Conservation (phyloP, 2,113 vertebrate genomes). For the Marmota monax region DNA sequence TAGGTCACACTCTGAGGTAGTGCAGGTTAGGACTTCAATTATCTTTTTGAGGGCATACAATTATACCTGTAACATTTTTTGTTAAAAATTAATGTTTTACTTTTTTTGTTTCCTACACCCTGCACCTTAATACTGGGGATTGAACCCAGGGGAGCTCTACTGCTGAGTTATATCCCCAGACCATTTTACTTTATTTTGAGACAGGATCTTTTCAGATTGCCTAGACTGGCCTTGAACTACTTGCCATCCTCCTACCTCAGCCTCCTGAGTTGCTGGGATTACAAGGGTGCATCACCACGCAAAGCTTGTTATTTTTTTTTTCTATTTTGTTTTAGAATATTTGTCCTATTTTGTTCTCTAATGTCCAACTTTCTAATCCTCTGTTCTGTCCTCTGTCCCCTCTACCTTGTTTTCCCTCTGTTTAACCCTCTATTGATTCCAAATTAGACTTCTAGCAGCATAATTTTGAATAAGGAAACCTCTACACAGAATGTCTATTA, state of each 20-base stretch:
- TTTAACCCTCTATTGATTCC: background rate
- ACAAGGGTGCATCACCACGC: too few relatives aligned
- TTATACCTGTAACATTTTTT: background rate
- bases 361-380: background rate
- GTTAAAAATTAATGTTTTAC: background rate
- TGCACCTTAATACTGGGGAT: too few relatives aligned
- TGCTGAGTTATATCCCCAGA: too few relatives aligned
- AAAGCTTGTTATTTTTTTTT: background rate
- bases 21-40: background rate
- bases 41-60: background rate
- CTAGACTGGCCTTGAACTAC: too few relatives aligned
- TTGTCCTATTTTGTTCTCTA: background rate
- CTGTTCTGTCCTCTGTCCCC: background rate
- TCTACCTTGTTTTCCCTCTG: background rate
- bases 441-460: background rate
- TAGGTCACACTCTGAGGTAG: background rate
- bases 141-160: too few relatives aligned
- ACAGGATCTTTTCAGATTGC: too few relatives aligned
- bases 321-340: slow-evolving; percentile 1
- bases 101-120: background rate
- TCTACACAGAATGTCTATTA: background rate
- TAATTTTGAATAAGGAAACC: background rate
- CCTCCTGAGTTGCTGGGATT: too few relatives aligned
- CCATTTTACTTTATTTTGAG: too few relatives aligned
- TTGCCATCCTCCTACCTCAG: too few relatives aligned